Evolutionary conservation across 2,797 vertebrate species (phyloP).

Genomic region (Moxostoma hubbsi): DNA sequence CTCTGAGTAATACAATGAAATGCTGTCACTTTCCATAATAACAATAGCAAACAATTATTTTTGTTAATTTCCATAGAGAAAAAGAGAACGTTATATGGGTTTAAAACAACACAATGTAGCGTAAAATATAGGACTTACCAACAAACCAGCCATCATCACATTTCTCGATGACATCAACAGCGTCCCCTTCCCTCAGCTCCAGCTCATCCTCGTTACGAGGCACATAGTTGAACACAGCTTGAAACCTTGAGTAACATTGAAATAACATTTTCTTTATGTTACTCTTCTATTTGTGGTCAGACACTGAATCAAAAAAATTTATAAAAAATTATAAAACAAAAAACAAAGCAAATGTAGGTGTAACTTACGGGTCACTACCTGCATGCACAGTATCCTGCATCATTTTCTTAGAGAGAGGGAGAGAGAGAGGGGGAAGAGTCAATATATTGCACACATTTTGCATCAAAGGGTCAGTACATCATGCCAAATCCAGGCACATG

Average conservation of each 20-base stretch:
- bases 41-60: not conserved
- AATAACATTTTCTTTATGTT: not conserved
- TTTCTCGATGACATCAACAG: constrained; percentile 97
- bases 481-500: constrained; percentile 47
- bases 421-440: constrained; percentile 5
- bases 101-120: constrained; percentile 4
- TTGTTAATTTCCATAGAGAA: too few relatives aligned
- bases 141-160: constrained; percentile 99
- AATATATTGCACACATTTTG: not conserved
- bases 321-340: not conserved
- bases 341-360: not conserved
- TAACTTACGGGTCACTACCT: constrained; percentile 80
- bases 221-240: constrained; percentile 95
- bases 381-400: constrained; percentile 77
- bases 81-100: too few relatives aligned
- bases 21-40: not conserved
- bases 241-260: constrained; percentile 80
- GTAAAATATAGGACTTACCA: constrained; percentile 76
- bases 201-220: constrained; percentile 97
- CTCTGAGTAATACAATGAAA: not conserved
- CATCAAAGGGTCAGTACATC: constrained; percentile 17
- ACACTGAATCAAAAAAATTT: not conserved
- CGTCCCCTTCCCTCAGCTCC: constrained; percentile 95
- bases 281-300: not conserved
- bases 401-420: constrained; percentile 65